Evolutionary conservation across 2,797 vertebrate species (phyloP).

Genomic region (Crocidura indochinensis): DNA sequence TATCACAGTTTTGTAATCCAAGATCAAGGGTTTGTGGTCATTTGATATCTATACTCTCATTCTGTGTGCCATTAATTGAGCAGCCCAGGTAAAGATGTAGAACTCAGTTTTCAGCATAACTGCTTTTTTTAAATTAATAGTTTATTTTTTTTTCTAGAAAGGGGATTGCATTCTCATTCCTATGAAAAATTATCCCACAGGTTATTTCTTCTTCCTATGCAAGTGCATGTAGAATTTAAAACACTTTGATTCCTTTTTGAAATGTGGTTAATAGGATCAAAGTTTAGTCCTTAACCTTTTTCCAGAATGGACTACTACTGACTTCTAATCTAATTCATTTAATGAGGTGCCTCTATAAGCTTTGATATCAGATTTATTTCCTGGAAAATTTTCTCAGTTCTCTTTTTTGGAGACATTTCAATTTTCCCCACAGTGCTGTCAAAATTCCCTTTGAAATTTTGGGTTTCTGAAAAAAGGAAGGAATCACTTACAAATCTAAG

Average conservation of each 20-base stretch:
- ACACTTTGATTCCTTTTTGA: background rate
- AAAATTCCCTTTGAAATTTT: slow-evolving; percentile 47
- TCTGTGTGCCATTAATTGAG: no score
- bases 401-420: background rate
- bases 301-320: background rate
- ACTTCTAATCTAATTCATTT: slow-evolving; percentile 11
- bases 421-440: background rate
- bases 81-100: no score
- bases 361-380: background rate
- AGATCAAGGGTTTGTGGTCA: no score
- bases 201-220: background rate
- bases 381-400: background rate
- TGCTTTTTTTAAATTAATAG: no score
- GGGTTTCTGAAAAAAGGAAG: background rate
- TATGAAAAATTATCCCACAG: background rate
- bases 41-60: no score
- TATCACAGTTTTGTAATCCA: no score
- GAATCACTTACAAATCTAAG: background rate
- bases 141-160: background rate
- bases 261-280: background rate
- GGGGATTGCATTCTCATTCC: background rate
- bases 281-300: background rate
- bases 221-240: background rate
- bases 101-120: no score
- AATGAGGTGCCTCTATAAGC: background rate